Conservation (phyloP, 1,140 invertebrate genomes). For the Caligus rogercresseyi region DNA sequence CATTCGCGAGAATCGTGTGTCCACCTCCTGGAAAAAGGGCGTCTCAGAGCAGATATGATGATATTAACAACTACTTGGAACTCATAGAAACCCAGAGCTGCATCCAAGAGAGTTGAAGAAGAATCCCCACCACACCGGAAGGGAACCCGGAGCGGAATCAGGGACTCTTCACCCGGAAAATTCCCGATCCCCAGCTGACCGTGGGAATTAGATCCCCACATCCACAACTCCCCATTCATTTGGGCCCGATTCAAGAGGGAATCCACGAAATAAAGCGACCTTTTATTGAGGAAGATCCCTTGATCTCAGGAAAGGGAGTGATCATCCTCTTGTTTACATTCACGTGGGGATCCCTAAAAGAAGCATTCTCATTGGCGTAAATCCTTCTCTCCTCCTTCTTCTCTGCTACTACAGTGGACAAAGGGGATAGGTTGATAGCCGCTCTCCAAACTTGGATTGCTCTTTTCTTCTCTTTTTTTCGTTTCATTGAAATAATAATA, state of each 20-base stretch:
- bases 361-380: neutral
- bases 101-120: neutral
- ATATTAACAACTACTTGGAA: neutral
- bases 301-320: neutral
- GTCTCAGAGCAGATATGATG: neutral
- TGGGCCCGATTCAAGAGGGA: neutral
- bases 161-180: neutral
- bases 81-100: neutral
- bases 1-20: neutral
- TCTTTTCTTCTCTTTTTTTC: neutral
- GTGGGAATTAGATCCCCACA: constrained; percentile 13
- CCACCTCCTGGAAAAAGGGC: constrained; percentile 6
- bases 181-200: constrained; percentile 9
- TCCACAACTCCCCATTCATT: constrained; percentile 1
- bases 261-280: neutral
- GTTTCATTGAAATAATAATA: neutral
- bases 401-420: neutral
- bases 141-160: neutral
- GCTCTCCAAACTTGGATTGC: neutral
- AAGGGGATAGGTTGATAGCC: neutral
- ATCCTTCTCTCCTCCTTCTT: neutral
- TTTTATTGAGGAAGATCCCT: neutral
- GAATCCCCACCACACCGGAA: neutral
- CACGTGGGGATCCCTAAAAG: neutral
- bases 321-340: neutral